These are phyloP conservation scores for Labroides dimidiatus DNA, from an alignment of 2,797 vertebrate species.

Conservation along the genomic window DNA sequence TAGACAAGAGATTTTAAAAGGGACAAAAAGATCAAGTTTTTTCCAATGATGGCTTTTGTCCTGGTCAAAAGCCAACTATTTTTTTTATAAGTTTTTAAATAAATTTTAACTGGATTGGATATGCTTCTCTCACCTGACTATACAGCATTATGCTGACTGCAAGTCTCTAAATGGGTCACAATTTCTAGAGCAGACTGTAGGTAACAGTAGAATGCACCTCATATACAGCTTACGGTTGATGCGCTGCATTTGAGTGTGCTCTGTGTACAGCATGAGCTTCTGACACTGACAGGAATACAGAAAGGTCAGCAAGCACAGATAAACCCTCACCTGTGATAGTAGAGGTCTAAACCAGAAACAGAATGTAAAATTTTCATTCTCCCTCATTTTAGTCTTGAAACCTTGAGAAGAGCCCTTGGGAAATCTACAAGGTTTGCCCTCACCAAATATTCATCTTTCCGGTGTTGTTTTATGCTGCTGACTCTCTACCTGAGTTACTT, in stretches of 20 bases:
- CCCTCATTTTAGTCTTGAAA: slow-evolving; percentile 4
- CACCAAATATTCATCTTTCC: slow-evolving; percentile 3
- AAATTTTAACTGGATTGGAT: too few relatives aligned
- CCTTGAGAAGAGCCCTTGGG: slow-evolving; percentile 10
- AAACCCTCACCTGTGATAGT: not conserved
- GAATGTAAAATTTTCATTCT: slow-evolving; percentile 14
- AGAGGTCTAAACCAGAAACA: slow-evolving; percentile 11
- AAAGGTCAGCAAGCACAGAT: not conserved
- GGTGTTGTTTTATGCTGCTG: not conserved
- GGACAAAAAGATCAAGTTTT: too few relatives aligned
- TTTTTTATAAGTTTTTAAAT: too few relatives aligned
- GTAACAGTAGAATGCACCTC: not conserved
- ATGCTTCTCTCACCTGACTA: too few relatives aligned
- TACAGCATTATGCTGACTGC: too few relatives aligned
- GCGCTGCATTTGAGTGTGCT: slow-evolving; percentile 6
- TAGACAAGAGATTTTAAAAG: too few relatives aligned
- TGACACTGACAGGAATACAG: slow-evolving; percentile 12
- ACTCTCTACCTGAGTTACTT: not conserved
- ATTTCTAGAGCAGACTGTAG: not conserved
- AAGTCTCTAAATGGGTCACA: not conserved
- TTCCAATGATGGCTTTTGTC: too few relatives aligned
- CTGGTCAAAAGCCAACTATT: too few relatives aligned
- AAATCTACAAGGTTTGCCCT: not conserved
- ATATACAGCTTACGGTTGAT: not conserved
- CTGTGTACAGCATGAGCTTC: slow-evolving; percentile 10